Conservation (phyloP, 2,888 invertebrate species). For the Nephrotoma guestfalica region DNA sequence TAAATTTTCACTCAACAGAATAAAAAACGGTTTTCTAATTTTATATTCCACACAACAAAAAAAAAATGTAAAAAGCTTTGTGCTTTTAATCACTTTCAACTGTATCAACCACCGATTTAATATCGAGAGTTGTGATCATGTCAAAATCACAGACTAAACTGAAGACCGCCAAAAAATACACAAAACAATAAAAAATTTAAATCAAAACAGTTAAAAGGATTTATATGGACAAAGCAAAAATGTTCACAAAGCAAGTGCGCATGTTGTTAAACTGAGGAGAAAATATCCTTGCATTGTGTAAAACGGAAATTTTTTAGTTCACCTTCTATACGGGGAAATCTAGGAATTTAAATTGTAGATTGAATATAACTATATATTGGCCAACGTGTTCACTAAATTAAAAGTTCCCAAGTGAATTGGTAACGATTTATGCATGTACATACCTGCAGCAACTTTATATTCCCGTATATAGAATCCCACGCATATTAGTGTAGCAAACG, state of each 20-base stretch:
- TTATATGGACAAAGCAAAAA: not conserved
- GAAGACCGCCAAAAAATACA: not conserved
- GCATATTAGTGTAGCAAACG: not conserved
- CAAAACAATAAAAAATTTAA: not conserved
- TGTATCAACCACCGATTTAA: not conserved
- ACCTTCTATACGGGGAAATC: not conserved
- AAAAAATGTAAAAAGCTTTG: not conserved
- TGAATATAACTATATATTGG: not conserved
- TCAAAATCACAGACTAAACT: not conserved
- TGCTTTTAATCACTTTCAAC: not conserved
- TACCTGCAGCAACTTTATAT: not conserved
- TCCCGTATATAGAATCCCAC: not conserved
- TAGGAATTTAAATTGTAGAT: not conserved
- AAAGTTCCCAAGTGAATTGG: not conserved
- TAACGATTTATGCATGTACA: not conserved
- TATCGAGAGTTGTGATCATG: not conserved
- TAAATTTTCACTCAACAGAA: not conserved
- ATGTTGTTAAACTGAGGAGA: not conserved
- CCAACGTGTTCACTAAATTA: not conserved
- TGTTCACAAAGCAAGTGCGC: not conserved
- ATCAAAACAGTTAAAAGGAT: not conserved
- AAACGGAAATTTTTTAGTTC: not conserved
- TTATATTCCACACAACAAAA: not conserved
- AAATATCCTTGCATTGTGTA: not conserved
- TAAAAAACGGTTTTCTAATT: not conserved